Evolutionary conservation across 2,888 invertebrate genomes (phyloP).

Genomic region (Leptogaster cylindrica): DNA sequence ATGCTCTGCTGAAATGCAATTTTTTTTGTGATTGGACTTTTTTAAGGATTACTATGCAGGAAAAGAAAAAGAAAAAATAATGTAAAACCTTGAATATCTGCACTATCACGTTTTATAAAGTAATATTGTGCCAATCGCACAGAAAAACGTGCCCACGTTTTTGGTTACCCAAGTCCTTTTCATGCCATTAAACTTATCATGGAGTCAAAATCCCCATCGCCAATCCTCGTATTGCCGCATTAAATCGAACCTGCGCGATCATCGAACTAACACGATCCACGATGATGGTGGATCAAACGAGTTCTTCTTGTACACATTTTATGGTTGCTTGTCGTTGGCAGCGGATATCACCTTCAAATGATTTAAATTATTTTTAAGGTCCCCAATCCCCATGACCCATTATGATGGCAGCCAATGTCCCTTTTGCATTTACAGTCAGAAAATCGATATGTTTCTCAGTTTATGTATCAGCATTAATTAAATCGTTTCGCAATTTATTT

Average conservation of each 20-base stretch:
- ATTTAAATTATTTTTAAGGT: too few species aligned
- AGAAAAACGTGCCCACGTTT: conserved; percentile 17
- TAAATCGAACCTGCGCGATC: not conserved
- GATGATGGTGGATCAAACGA: not conserved
- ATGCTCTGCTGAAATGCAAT: too few species aligned
- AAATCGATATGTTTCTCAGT: too few species aligned
- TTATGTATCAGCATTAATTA: too few species aligned
- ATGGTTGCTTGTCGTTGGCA: conserved; percentile 10
- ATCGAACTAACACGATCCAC: too few species aligned
- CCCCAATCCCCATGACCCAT: too few species aligned
- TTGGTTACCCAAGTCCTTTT: conserved; percentile 2
- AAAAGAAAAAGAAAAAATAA: not conserved
- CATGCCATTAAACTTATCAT: not conserved
- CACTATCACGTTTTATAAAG: conserved; percentile 21
- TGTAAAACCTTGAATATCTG: not conserved
- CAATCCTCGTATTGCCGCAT: conserved; percentile 2
- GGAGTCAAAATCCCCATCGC: not conserved
- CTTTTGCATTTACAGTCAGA: too few species aligned
- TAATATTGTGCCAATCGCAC: conserved; percentile 21
- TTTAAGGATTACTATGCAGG: too few species aligned
- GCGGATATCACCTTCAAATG: conserved; percentile 9
- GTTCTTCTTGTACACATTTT: conserved; percentile 6
- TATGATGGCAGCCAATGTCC: too few species aligned
- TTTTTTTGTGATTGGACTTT: too few species aligned
- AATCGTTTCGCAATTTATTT: too few species aligned